A percentile compares a stretch with the other conserved stretches of the same genome.
Evolutionary conservation across 1,140 invertebrate genomes (phyloP).

Genomic region (Dendrolimus kikuchii): DNA sequence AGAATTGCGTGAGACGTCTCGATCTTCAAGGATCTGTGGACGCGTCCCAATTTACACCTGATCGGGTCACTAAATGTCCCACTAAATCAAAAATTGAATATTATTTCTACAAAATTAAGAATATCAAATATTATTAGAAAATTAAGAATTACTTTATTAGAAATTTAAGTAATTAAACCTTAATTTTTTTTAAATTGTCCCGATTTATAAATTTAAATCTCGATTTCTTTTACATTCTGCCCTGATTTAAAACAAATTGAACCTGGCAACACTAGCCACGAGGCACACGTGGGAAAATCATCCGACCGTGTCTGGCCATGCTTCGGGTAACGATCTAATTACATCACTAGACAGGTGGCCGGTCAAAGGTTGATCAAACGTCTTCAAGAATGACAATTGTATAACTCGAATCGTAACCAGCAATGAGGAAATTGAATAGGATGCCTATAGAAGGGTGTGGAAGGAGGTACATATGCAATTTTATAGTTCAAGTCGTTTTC

Average conservation of each 20-base stretch:
- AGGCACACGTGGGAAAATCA: constrained; percentile 49
- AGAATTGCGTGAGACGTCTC: too few relatives aligned
- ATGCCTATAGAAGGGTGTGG: constrained; percentile 7
- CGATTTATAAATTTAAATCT: too few relatives aligned
- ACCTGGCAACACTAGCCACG: constrained; percentile 9
- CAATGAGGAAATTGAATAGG: constrained; percentile 17
- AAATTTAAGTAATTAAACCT: too few relatives aligned
- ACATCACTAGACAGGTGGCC: constrained; percentile 27
- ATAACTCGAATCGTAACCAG: constrained; percentile 13
- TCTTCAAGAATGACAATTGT: constrained; percentile 5
- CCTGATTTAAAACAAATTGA: neutral
- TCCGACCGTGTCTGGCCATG: constrained; percentile 36
- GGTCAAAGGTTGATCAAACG: constrained; percentile 35
- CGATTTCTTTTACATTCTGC: too few relatives aligned
- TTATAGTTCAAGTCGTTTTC: constrained; percentile 11
- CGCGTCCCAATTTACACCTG: too few relatives aligned
- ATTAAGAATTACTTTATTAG: too few relatives aligned
- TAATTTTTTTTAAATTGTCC: too few relatives aligned
- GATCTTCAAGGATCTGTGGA: too few relatives aligned
- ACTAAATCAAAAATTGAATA: too few relatives aligned
- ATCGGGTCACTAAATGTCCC: too few relatives aligned
- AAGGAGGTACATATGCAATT: constrained; percentile 15
- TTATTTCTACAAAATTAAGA: too few relatives aligned
- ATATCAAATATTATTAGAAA: too few relatives aligned
- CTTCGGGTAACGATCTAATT: constrained; percentile 46